Conservation (phyloP, 2,888 invertebrate genomes). For the Epsilonema sp. region DNA sequence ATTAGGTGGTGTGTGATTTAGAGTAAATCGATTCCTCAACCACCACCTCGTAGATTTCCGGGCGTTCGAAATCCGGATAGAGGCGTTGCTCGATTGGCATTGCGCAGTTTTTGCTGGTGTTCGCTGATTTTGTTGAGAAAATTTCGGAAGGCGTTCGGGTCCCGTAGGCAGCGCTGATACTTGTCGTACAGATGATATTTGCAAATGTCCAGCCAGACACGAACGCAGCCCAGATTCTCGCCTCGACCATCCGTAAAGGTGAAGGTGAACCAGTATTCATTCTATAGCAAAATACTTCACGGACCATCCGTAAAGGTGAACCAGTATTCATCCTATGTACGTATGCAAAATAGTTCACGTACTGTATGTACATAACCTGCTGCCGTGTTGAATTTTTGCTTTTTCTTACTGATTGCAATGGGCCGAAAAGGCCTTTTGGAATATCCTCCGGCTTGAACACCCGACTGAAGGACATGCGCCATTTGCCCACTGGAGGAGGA, state of each 20-base stretch:
- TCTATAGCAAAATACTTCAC: constrained; percentile 16
- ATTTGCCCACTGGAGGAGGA: constrained; percentile 17
- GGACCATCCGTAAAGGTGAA: too few relatives aligned
- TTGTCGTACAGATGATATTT: constrained; percentile 20
- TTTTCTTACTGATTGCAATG: constrained; percentile 25
- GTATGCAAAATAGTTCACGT: too few relatives aligned
- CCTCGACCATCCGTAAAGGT: constrained; percentile 27
- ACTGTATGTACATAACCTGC: too few relatives aligned
- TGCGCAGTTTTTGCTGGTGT: background rate
- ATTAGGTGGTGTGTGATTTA: too few relatives aligned
- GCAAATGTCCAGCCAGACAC: constrained; percentile 26
- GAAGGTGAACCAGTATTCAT: constrained; percentile 29
- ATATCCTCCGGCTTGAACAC: constrained; percentile 26
- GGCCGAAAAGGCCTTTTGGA: constrained; percentile 27
- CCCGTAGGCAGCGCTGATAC: constrained; percentile 17
- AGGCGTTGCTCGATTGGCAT: background rate
- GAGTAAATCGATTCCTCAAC: too few relatives aligned
- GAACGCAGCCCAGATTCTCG: constrained; percentile 23
- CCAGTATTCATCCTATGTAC: too few relatives aligned
- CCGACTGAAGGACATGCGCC: constrained; percentile 29
- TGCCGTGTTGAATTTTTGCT: too few relatives aligned
- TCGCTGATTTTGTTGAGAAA: constrained; percentile 24
- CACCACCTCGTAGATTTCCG: too few relatives aligned
- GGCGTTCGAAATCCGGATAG: too few relatives aligned
- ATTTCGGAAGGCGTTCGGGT: constrained; percentile 27